Base-by-base conservation (phyloP, 30 jellyfish, hydroid and myxozoan genomes). In the Pelagia noctiluca region DNA sequence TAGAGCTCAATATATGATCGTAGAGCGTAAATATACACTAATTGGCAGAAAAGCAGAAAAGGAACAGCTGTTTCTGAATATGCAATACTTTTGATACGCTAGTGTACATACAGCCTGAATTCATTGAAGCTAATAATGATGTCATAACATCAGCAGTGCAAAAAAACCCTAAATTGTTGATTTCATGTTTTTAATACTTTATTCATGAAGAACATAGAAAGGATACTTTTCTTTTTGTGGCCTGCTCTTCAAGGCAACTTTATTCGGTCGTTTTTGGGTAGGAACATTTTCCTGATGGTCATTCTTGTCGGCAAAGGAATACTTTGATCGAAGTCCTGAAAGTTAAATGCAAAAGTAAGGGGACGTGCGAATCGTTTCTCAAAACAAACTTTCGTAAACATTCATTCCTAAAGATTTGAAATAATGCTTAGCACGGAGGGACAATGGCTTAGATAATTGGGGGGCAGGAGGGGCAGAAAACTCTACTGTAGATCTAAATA, bases 281-380 rank as follows among this genome's bases (percentile, higher is more conserved):
- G 57, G 57, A 5, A 5, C 16, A 5, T 5, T 42, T 16, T 42
- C 16, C 57, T 5, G 16, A 16, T 16, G 57, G 76, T 19, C 76
- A 63, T 28, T 4, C 42, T 13, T 47, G 16, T 54, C 29, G 4
- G 30, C 54, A 37, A 80, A 80, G 21, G 84, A 32, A 32, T 80
- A 80, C 29, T 80, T 80, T 8, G 83, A 80, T 34, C 54, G 74
- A 30, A 80, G 34, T 13, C 80, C 91, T 80, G 35, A 3, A 79
- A 76, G 19, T 8, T 48, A 31, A 75, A 50, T 30, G 13, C 29
- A 60, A 34, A 50, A 2, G n/a, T 23, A 18, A 19, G n/a, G 21
- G 66, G 2, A 1, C 8, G 16, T 42, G 57, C 8, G 8, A 16
- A 16, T 8, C 8, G 57, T 42, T 5, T 42, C 16, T 5, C 57